Percentiles rank a stretch among this genome's conserved stretches.
Evolutionary conservation across 2,797 vertebrate genomes (phyloP).

Genomic region (Ispidina lecontei): DNA sequence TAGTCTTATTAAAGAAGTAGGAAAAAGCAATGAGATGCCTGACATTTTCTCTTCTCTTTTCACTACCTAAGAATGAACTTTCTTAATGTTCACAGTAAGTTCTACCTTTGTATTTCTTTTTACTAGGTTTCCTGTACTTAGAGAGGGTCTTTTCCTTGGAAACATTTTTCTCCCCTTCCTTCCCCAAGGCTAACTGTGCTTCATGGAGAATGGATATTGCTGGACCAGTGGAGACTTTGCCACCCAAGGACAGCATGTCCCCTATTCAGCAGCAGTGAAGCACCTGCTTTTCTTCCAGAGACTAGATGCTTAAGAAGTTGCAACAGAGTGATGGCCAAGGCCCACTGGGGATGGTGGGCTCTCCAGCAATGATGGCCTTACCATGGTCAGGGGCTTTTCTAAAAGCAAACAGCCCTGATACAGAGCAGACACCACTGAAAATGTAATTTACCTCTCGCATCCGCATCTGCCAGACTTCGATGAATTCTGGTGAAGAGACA

Average conservation of each 20-base stretch:
- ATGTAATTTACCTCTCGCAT: slow-evolving; percentile 85
- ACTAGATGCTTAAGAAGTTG: neutral
- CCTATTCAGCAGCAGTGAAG: neutral
- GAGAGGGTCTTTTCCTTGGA: neutral
- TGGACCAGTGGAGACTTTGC: neutral
- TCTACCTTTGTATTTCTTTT: neutral
- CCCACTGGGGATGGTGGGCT: neutral
- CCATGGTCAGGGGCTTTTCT: neutral
- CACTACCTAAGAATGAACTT: neutral
- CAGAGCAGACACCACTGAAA: neutral
- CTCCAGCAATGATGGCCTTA: neutral
- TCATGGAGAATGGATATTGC: neutral
- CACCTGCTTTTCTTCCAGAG: neutral
- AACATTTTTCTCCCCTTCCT: neutral
- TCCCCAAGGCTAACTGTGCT: neutral
- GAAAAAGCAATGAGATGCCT: neutral
- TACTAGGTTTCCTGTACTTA: neutral
- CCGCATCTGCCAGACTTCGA: slow-evolving; percentile 91
- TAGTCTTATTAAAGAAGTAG: neutral
- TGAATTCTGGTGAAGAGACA: slow-evolving; percentile 85
- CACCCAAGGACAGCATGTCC: neutral
- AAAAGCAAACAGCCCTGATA: neutral
- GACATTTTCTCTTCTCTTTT: neutral
- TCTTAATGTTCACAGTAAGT: neutral
- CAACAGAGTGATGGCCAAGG: neutral